phyloP scores from a whole-genome alignment of 30 jellyfish, hydroid and myxozoan genomes.

The Mastigias papua region DNA sequence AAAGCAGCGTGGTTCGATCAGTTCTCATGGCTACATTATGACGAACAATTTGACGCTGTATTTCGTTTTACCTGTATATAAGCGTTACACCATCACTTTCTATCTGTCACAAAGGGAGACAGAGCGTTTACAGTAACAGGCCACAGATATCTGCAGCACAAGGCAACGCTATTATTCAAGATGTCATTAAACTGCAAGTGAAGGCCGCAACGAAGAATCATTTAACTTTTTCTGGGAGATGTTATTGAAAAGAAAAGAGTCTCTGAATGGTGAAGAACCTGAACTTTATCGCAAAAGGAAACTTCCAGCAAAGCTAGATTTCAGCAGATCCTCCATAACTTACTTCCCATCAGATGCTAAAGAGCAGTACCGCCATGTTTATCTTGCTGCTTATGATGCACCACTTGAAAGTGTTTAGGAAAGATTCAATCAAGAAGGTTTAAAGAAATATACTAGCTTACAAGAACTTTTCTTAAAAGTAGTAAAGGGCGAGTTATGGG shows the following conservation, averaged over 20 bases:
- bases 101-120: constrained; percentile 59
- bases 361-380: constrained; percentile 49
- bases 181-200: constrained; percentile 21
- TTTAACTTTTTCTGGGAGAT: constrained; percentile 48
- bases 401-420: constrained; percentile 26
- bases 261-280: too few species aligned
- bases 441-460: too few species aligned
- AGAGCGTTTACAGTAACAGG: constrained; percentile 65
- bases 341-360: too few species aligned
- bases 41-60: too few species aligned
- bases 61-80: too few species aligned
- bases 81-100: too few species aligned
- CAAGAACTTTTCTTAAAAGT: too few species aligned
- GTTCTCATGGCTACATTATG: too few species aligned
- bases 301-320: constrained; percentile 41
- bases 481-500: constrained; percentile 46
- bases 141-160: too few species aligned
- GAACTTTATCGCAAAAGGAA: constrained; percentile 56
- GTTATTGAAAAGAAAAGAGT: constrained; percentile 26
- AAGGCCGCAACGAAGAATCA: too few species aligned
- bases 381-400: constrained; percentile 24
- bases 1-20: constrained; percentile 60
- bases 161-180: constrained; percentile 38
- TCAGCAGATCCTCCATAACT: too few species aligned
- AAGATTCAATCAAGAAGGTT: constrained; percentile 54